Evolutionary conservation across 2,888 invertebrate genomes (phyloP), one percentile per base, ranked within the genome.

Genomic region (Meloe dianella): DNA sequence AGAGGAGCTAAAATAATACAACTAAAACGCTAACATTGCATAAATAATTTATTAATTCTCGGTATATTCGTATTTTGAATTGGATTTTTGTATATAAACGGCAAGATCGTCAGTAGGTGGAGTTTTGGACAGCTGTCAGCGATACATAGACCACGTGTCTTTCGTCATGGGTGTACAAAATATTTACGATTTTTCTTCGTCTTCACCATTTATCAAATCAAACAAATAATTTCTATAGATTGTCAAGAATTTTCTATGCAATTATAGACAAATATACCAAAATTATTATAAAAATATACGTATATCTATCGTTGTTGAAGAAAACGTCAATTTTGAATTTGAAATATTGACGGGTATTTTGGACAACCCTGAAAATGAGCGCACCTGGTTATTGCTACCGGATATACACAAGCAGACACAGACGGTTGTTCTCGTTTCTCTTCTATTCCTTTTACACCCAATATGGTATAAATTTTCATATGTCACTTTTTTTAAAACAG

Each of bases 321-420:
- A 41, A 41, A 17, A n/a, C 5, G 17, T 41, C 41, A 17, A n/a
- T 41, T 41, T 35, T 35, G 14, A 8, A 17, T 41, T 41, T 7
- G n/a, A 41, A 6, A 41, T 41, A 41, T 17, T 41, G 41, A 17
- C 56, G 38, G 41, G 60, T 51, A 60, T 56, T 73, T 78, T 78
- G 78, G 76, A 72, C 76, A 76, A 60, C 78, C 79, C 78, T 77
- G 76, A 73, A 73, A 73, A 73, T 69, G 68, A 76, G 77, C 71
- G 70, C 78, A 78, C 79, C 77, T 78, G 78, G 78, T 78, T 76
- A 77, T 71, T 76, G 68, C 73, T 78, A 77, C 74, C 74, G 78
- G 82, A 82, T 82, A 82, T 77, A 41, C 41, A 77, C 77, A 71
- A 77, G 73, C 79, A 77, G 79, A 79, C 81, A 79, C 80, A 77